Evolutionary conservation across 2,797 vertebrate genomes (phyloP), one percentile per base, ranked within the genome.

Genomic region (Cryptoprocta ferox): DNA sequence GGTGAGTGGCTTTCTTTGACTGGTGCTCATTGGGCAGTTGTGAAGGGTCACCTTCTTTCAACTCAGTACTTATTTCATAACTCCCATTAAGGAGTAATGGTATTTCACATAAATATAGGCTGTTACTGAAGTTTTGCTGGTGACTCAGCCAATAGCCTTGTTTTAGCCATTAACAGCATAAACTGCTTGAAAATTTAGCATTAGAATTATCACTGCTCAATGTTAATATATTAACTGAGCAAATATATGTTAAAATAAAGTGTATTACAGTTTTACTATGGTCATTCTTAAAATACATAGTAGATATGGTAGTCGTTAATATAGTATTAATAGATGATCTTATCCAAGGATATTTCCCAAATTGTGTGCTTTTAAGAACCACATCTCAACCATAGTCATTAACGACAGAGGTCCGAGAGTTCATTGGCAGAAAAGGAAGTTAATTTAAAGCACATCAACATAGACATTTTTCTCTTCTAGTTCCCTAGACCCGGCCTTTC

Each of bases 1-100:
- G 99, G 99, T 99, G 97, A 99, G 99, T 97, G 87, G 3, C 73
- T 97, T 96, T 91, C 28, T 97, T 97, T 68, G 68, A 26, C 14
- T 32, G 86, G 32, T 48, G 45, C 15, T 35, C 10, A 26, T 11
- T 30, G 80, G 37, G 35, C 66, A 78, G 65, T 18, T 89, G 89
- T 70, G 28, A 97, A 93, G 96, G 2, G 45, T 92, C 42, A 14
- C 1, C 3, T 39, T 95, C 86, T 95, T 93, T 89, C 15, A 21
- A 15, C 13, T 56, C 16, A n/a, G 1, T 37, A 73, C 42, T 86
- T 35, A 48, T 59, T 95, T 63, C 5, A 2, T 39, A 59, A 48
- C 26, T 45, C 63, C n/a, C 0, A 42, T 94, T 94, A 96, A 48
- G 39, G 0, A 28, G 76, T 91, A 78, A 79, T 65, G 32, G 28